Conservation (phyloP, 2,113 vertebrate species). For the Fregetta grallaria region DNA sequence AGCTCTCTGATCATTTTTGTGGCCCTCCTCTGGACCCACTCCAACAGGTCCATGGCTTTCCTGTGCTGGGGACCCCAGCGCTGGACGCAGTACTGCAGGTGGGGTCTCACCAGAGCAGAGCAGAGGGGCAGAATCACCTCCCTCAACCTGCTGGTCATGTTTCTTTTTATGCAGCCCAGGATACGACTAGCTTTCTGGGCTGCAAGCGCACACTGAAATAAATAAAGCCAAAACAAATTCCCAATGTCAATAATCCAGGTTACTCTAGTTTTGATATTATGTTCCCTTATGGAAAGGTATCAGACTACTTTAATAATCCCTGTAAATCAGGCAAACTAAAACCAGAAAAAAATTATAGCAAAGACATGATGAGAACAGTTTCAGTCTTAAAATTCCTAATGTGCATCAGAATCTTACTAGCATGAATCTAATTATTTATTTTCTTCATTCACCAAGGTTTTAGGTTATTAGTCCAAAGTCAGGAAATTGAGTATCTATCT, state of each 20-base stretch:
- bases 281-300: not conserved
- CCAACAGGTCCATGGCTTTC: not conserved
- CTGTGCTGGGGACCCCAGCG: not conserved
- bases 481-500: not conserved
- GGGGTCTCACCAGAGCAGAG: not conserved
- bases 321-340: not conserved
- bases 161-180: not conserved
- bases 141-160: not conserved
- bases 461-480: not conserved
- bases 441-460: not conserved
- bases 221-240: not conserved
- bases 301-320: not conserved
- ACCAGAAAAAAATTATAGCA: not conserved
- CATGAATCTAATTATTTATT: not conserved
- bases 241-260: not conserved
- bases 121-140: not conserved
- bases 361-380: not conserved
- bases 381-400: not conserved
- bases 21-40: accelerated
- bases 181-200: not conserved
- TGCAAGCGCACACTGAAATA: not conserved
- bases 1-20: not conserved
- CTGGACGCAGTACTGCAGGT: not conserved
- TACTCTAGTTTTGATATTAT: not conserved
- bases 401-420: not conserved